These are phyloP conservation scores for Callaeas wilsoni DNA, from an alignment of 2,113 vertebrate genomes.

Conservation along the genomic window DNA sequence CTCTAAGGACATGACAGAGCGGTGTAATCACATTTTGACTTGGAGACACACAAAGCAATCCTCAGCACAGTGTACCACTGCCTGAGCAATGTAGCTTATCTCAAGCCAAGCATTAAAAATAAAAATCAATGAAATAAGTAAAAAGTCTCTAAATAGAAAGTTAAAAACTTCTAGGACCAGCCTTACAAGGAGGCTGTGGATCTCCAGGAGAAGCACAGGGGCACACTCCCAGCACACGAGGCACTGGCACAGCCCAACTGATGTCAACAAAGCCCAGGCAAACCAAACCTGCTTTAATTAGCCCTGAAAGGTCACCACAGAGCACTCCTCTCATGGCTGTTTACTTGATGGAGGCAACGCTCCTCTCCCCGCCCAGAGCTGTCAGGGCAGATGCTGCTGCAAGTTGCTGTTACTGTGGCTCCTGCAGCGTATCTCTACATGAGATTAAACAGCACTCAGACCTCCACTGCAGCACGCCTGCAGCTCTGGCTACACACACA, in stretches of 20 bases:
- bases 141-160: background rate
- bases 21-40: background rate
- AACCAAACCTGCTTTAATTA: conserved; percentile 11
- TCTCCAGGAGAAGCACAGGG: background rate
- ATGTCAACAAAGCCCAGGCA: background rate
- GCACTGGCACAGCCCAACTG: background rate
- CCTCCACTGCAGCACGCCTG: background rate
- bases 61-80: background rate
- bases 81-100: background rate
- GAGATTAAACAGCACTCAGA: background rate
- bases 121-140: background rate
- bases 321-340: background rate
- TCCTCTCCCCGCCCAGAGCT: background rate
- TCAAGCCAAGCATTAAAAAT: background rate
- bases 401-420: background rate
- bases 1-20: background rate
- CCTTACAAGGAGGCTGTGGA: background rate
- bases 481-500: background rate
- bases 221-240: background rate
- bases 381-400: background rate
- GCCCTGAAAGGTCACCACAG: background rate
- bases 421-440: background rate
- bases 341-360: background rate
- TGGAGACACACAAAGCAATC: background rate
- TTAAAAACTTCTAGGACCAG: background rate